Conservation (phyloP, 2,113 vertebrate species). For the Melanostigma gelatinosum region DNA sequence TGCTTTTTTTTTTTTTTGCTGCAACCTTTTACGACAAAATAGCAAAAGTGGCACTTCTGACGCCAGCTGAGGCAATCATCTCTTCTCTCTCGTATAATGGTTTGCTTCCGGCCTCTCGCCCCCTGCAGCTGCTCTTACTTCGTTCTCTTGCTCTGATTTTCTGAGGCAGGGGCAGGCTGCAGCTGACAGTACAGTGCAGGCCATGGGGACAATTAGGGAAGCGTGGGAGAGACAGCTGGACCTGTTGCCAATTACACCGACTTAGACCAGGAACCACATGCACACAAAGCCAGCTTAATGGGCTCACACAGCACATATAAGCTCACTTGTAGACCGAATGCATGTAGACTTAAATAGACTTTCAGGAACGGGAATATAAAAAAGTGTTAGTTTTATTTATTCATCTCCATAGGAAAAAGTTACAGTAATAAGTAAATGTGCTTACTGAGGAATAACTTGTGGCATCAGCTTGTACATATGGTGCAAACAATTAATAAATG, state of each 20-base stretch:
- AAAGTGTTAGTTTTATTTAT: constrained; percentile 59
- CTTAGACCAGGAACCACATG: constrained; percentile 31
- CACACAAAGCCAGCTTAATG: constrained; percentile 19
- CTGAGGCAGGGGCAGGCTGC: constrained; percentile 50
- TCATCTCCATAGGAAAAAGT: constrained; percentile 40
- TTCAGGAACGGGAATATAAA: constrained; percentile 38
- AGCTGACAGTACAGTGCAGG: constrained; percentile 66
- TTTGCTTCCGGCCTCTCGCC: constrained; percentile 32
- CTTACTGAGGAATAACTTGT: constrained; percentile 27
- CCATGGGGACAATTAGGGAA: constrained; percentile 68
- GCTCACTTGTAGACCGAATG: not conserved
- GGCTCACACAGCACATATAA: constrained; percentile 10
- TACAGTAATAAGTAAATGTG: constrained; percentile 54
- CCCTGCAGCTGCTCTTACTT: constrained; percentile 59
- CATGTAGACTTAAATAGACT: not conserved
- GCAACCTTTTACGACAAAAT: constrained; percentile 14
- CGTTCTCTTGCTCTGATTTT: constrained; percentile 35
- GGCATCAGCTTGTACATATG: not conserved
- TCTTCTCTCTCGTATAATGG: constrained; percentile 39
- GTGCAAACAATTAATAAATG: not conserved
- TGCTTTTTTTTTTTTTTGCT: constrained; percentile 23
- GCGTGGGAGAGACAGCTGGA: constrained; percentile 72
- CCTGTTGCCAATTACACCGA: constrained; percentile 61
- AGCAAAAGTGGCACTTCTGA: constrained; percentile 42
- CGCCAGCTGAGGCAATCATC: constrained; percentile 42